These are phyloP conservation scores for Pungitius pungitius DNA, from an alignment of 2,113 vertebrate species.

Conservation along the genomic window DNA sequence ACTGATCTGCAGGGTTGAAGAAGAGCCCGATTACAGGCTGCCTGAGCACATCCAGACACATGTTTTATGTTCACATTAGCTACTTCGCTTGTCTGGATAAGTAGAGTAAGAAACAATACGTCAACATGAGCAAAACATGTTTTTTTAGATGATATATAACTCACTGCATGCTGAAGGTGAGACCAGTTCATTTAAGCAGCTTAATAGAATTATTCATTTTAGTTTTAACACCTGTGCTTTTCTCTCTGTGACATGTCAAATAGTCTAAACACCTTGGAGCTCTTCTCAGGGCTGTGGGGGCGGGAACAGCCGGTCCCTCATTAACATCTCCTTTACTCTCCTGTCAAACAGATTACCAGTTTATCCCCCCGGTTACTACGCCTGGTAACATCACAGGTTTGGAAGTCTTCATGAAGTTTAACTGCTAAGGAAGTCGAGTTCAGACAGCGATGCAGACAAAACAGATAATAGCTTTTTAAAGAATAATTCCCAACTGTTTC, in stretches of 20 bases:
- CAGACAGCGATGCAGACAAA: background rate
- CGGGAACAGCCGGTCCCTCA: background rate
- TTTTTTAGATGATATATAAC: background rate
- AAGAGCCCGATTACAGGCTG: slow-evolving; percentile 17
- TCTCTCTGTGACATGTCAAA: background rate
- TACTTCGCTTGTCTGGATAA: background rate
- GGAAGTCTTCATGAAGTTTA: background rate
- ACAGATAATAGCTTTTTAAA: slow-evolving; percentile 5
- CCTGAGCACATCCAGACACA: background rate
- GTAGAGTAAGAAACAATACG: background rate
- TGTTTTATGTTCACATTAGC: background rate
- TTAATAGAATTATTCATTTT: background rate
- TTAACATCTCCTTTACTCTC: background rate
- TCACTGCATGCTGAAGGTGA: background rate
- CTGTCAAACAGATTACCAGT: background rate
- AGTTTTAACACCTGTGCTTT: background rate
- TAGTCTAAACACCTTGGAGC: background rate
- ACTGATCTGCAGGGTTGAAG: slow-evolving; percentile 33
- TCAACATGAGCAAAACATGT: background rate
- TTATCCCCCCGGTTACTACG: background rate
- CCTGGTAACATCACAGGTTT: background rate
- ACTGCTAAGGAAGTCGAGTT: background rate
- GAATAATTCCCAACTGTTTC: background rate
- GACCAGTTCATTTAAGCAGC: background rate
- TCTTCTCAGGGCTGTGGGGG: background rate